Base-by-base conservation (phyloP, 1,140 invertebrate genomes). In the Scaptomyza graminum region DNA sequence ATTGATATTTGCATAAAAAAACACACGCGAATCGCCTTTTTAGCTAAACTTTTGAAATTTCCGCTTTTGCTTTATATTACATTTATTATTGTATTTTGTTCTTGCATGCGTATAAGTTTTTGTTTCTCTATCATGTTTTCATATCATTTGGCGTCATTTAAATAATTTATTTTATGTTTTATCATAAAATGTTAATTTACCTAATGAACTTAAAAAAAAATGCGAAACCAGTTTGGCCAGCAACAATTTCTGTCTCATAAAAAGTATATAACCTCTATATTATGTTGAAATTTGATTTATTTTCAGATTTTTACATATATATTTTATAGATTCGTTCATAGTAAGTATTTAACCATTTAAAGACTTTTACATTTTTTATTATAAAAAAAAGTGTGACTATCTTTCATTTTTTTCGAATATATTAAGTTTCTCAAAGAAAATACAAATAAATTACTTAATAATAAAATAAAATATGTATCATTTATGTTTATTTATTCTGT, bases 131-230 rank as follows among this genome's bases (percentile, higher is more conserved):
- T 25, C 37, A 51, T 9, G 52, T 60, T 56, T 50, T 50, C 1
- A 50, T 37, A 12, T 13, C n/a, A 34, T 34, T 44, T 5, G 11
- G 1, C 31, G 31, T 50, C 51, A 51, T 56, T 49, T 49, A 67
- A 47, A 25, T 28, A 73, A 55, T 67, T 59, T 60, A 54, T 49
- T 52, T 59, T 47, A 16, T 41, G 31, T 54, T 41, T 49, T 49
- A 63, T 22, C 18, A 22, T 22, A 22, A 22, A 22, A 22, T 49
- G 41, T 31, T 47, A 60, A 22, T 22, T 59, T 15, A 18, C 13
- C 22, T 52, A 5, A 37, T 52, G 41, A 43, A 15, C 9, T 5
- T 18, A 54, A n/a, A 6, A 55, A 22, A 39, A 54, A 31, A 31
- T 6, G 1, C 28, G 18, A 7, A 57, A 28, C 55, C 5, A 44